Base-by-base conservation (phyloP, 1,140 invertebrate species). In the Cryptotermes secundus region DNA sequence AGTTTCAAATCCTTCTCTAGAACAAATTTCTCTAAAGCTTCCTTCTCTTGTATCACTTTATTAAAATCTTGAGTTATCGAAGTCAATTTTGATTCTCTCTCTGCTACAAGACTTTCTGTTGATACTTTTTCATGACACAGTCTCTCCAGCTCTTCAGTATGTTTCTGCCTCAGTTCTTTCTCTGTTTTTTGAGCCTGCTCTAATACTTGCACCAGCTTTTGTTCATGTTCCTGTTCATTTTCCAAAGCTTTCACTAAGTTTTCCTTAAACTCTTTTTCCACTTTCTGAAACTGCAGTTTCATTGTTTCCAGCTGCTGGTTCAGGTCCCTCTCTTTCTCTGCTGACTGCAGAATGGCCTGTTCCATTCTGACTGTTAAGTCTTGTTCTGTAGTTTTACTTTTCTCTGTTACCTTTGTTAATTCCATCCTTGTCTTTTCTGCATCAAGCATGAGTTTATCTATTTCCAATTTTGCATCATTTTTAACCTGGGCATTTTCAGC, bases 401-500 rank as follows among this genome's bases (percentile, higher is more conserved):
- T 16, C 16, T 82, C 81, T 45, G 6, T 22, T 45, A 31, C 31
- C 38, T 82, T 45, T n/a, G 35, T 45, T 34, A 82, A 38, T 79
- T 80, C 79, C 31, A 38, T 80, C 42, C 59, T 84, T 34, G 45
- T 89, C 84, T 87, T 85, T 49, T 82, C 81, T 45, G 38, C 36
- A 3, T 82, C 87, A 86, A 91, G 89, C 82, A 90, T 89, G 14
- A 90, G 89, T 85, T 92, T 90, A 85, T 90, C 90, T 49, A 89
- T 89, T 83, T 87, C 92, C 89, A 80, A 88, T 86, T 87, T 82
- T 45, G 38, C n/a, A 81, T 84, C 36, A 34, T 88, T 86, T 10
- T 83, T 36, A 12, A 34, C 81, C 24, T 26, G 26, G 59, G 26
- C 16, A 81, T 36, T 31, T 79, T 82, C 53, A 34, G 35, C 34